Evolutionary conservation across 2,797 vertebrate species (phyloP), one percentile per base, ranked within the genome.

Genomic region (Tenualosa ilisha): DNA sequence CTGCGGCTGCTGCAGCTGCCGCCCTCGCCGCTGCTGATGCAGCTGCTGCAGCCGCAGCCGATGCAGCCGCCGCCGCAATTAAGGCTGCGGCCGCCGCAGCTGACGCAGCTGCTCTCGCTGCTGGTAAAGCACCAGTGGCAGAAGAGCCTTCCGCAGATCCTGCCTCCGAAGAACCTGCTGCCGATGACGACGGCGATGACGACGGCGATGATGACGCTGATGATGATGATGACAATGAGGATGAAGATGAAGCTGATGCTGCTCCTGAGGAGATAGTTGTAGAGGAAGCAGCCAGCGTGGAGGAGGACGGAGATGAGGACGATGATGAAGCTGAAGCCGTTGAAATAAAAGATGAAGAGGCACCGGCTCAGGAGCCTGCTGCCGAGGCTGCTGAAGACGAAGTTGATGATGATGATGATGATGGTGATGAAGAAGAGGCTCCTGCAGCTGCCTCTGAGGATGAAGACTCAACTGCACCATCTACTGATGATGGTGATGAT

Each of bases 401-500:
- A 49, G 46, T 24, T 37, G 82, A 81, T 4, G 68, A 65, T 12
- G 50, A 85, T 26, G 61, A 26, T 37, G 82, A 40, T 17, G 82
- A 83, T 12, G 26, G 61, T 3, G 82, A 65, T 37, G 13, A 83
- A 0, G 50, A 81, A 2, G 84, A 81, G 5, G 84, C 82, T 54
- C 84, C 87, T 15, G 68, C 84, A n/a, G 54, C 84, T 46, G 86
- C 46, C 7, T 86, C 85, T 82, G 3, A 88, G 2, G 22, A 83
- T 40, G 82, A 75, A 17, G 50, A 31, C 24, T 82, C 81, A 22
- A 40, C 37, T n/a, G 83, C 46, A 7, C 13, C 68, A 20, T 40
- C 31, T 15, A 49, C 81, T 63, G 83, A 81, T 2, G 31, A 2
- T 2, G 84, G 90, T 0, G 56, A 88, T 46, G 79, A 24, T 81